Percentiles rank a stretch among this genome's conserved stretches.
phyloP scores from a whole-genome alignment of 2,113 vertebrate genomes.

The Pseudopipra pipra region DNA sequence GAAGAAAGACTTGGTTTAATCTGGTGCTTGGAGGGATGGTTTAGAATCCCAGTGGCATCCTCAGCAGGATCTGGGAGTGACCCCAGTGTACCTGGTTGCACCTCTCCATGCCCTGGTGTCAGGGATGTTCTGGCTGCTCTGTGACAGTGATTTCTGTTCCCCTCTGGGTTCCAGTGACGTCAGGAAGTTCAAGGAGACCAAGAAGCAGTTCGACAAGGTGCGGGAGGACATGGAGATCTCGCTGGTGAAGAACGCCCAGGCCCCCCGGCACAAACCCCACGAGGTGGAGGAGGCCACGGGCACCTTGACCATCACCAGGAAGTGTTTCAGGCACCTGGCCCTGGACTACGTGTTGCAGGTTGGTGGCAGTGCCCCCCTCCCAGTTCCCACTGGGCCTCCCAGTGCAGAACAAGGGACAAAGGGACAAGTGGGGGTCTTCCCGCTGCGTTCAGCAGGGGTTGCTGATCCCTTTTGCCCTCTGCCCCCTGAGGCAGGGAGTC shows the following conservation, averaged over 20 bases:
- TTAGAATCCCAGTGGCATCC: neutral
- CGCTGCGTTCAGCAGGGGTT: neutral
- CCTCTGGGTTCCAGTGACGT: constrained; percentile 81
- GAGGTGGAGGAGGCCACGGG: constrained; percentile 93
- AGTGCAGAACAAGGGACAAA: neutral
- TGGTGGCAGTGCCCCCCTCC: neutral
- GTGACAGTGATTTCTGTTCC: neutral
- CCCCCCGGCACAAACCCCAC: constrained; percentile 90
- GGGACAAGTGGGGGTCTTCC: neutral
- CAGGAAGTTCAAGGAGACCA: constrained; percentile 96
- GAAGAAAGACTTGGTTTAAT: neutral
- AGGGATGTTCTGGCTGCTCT: neutral
- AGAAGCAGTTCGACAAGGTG: constrained; percentile 95
- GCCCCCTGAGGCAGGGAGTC: neutral
- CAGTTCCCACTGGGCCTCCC: neutral
- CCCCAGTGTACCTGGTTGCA: no score
- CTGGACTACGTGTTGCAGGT: constrained; percentile 97
- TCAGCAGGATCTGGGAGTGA: neutral
- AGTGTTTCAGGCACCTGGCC: constrained; percentile 94
- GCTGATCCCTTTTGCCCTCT: neutral
- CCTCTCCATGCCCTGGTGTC: neutral
- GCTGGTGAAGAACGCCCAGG: constrained; percentile 95
- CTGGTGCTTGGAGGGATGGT: neutral
- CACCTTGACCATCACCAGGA: constrained; percentile 87
- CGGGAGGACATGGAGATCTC: constrained; percentile 94